Evolutionary conservation across 2,113 vertebrate species (phyloP), one percentile per base, ranked within the genome.

Genomic region (Pristiophorus japonicus): DNA sequence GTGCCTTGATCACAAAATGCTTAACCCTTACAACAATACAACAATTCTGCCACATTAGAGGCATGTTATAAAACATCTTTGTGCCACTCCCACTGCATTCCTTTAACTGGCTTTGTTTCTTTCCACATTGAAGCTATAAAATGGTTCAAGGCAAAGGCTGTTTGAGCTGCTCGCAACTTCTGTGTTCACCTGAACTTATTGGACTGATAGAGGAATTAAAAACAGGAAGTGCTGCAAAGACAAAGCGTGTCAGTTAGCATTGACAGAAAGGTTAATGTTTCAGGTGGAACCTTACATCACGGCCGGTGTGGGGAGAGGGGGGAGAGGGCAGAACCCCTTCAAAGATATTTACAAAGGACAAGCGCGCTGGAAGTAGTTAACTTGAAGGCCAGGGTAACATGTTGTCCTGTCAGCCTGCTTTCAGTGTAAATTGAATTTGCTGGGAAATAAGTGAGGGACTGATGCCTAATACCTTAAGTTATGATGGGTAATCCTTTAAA

Each of bases 401-500:
- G 78, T 16, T 45, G 18, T 8, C 78, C 38, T 81, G 78, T 81
- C 78, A 81, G 78, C 14, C 78, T 81, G 38, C 38, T 45, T 81
- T 45, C 18, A 38, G 38, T 81, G 78, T 22, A 81, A 81, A 81
- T 81, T 81, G 22, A 38, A 81, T 81, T 81, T 42, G 4, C 78
- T 45, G 78, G 78, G 78, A 81, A 42, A 45, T 38, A 42, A 81
- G 42, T 81, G 75, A 81, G 18, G 42, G 38, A 18, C 16, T 81
- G 38, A 81, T 81, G 78, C 45, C 78, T n/a, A 81, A 81, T 81
- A 81, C 38, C 38, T 81, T 38, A 81, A 81, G 38, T 81, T 81
- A 81, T 81, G 78, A 81, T 81, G 78, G 78, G 78, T 81, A 81
- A 81, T 81, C 78, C 78, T 81, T 81, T 81, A 81, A 81, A 81